Conservation (phyloP, 2,113 vertebrate genomes). For the Psittacula cyanocephala region DNA sequence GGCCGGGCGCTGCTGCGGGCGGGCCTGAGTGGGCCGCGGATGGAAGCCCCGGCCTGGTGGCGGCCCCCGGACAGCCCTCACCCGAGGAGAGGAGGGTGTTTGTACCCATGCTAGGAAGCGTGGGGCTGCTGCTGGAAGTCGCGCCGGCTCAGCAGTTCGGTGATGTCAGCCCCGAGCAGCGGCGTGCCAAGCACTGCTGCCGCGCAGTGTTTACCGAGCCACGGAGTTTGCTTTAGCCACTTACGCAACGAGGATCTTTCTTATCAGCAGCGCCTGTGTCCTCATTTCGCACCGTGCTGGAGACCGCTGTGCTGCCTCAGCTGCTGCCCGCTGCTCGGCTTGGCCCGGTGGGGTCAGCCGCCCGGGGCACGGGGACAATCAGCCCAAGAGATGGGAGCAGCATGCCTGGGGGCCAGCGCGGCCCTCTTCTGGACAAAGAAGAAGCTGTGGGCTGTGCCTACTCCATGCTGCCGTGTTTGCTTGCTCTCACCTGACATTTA, state of each 20-base stretch:
- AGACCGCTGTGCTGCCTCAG: neutral
- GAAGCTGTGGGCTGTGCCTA: neutral
- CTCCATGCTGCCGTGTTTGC: rapidly evolving
- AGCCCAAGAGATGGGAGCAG: neutral
- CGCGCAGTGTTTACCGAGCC: rapidly evolving
- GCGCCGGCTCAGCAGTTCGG: rapidly evolving
- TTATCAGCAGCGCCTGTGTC: neutral
- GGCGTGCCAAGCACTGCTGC: too few relatives aligned
- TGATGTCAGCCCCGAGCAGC: neutral
- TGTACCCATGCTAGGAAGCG: neutral
- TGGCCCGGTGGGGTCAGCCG: neutral
- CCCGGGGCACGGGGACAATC: neutral
- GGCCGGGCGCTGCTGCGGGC: neutral
- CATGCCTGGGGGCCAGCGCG: rapidly evolving
- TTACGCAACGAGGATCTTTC: neutral
- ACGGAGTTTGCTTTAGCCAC: neutral
- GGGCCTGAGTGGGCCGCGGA: neutral
- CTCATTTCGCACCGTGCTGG: neutral
- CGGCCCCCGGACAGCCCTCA: neutral
- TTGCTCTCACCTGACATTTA: rapidly evolving
- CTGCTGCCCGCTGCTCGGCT: neutral
- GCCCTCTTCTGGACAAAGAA: rapidly evolving
- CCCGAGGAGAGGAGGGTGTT: neutral
- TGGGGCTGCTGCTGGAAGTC: rapidly evolving
- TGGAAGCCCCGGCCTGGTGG: too few relatives aligned